Evolutionary conservation across 1,140 invertebrate species (phyloP), one percentile per base, ranked within the genome.

Genomic region (Cydia pomonella): DNA sequence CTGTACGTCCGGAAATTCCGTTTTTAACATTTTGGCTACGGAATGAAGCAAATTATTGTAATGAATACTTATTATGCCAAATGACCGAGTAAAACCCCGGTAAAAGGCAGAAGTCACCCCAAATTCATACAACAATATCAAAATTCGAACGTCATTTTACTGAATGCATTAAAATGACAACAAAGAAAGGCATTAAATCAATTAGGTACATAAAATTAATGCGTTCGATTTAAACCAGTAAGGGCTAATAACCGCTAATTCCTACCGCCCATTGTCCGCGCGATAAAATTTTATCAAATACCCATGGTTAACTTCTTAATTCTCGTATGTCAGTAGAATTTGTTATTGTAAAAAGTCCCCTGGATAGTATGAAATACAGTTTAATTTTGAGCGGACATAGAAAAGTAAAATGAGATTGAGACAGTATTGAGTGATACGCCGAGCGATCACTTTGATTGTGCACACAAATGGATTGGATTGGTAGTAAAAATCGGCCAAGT

Each of bases 231-330:
- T 88, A 83, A 83, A 87, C 84, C 81, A 82, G 79, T 82, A 81
- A 76, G 44, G 83, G 82, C 86, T 90, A 92, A 90, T 90, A 84
- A 87, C 89, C 41, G 83, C 86, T 87, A 92, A 91, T 92, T 90
- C 81, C 85, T 82, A 81, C 71, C 75, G 77, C 72, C 76, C 81
- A 89, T 90, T 88, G 87, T 88, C 73, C 82, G 75, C 81, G 80
- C 84, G 85, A 90, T 90, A 91, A 90, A 92, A 92, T 92, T 89
- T 90, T 88, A 90, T 90, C 85, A 91, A 87, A 89, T 84, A 83
- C 81, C 21, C 53, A 59, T 9, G 2, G 23, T 18, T 59, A 10
- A 12, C n/a, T 59, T 21, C 10, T 59, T 3, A 3, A 6, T 23
- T 9, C 53, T 59, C 53, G 6, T 59, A 59, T 59, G 10, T 23